Percentiles rank a stretch among this genome's conserved stretches.
Conservation (phyloP, 2,113 vertebrate species). For the Rissa tridactyla region DNA sequence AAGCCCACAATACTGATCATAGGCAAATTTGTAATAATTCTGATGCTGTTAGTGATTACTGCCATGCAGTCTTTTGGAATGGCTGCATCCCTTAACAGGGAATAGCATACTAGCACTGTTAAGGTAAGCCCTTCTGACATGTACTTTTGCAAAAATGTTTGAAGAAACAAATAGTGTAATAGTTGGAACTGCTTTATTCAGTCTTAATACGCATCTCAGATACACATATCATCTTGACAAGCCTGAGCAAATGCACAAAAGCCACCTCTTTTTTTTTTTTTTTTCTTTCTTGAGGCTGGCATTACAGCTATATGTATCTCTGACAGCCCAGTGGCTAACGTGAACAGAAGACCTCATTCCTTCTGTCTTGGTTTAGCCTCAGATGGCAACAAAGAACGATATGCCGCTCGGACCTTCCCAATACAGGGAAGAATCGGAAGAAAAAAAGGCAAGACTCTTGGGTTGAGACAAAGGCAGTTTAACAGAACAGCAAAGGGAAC, state of each 20-base stretch:
- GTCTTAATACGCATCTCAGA: background rate
- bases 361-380: too few species aligned
- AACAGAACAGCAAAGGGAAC: too few species aligned
- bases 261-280: rapidly evolving
- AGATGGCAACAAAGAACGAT: too few species aligned
- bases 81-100: background rate
- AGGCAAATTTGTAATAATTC: background rate
- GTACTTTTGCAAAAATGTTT: background rate
- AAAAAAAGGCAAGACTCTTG: too few species aligned
- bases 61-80: background rate
- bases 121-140: background rate
- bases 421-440: too few species aligned
- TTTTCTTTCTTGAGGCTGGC: background rate
- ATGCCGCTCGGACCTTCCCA: too few species aligned
- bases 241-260: background rate
- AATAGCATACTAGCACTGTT: background rate
- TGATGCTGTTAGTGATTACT: background rate
- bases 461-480: too few species aligned
- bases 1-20: background rate
- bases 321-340: background rate
- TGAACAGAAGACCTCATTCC: background rate
- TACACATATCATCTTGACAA: background rate
- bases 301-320: background rate
- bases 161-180: background rate
- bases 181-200: background rate